Conservation (phyloP, 92 coral and sea anemone genomes). For the Siderastrea siderea region DNA sequence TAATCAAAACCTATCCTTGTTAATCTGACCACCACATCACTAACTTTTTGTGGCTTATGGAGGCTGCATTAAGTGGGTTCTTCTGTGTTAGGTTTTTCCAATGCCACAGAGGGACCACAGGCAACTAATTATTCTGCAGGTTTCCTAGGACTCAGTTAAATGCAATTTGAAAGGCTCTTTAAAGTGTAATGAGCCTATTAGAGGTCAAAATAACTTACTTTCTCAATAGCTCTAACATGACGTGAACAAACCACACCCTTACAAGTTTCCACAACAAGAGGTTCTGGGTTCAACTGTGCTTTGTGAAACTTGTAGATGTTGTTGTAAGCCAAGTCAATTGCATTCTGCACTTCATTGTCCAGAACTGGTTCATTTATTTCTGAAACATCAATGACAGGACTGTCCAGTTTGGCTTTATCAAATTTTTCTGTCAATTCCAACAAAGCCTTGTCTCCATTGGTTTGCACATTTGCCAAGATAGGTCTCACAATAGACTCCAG, state of each 20-base stretch:
- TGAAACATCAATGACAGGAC: conserved; percentile 42
- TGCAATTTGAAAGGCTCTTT: too few relatives aligned
- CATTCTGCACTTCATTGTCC: conserved; percentile 25
- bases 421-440: conserved; percentile 62
- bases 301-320: conserved; percentile 65
- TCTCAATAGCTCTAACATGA: conserved; percentile 63
- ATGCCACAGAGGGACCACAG: too few relatives aligned
- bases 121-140: too few relatives aligned
- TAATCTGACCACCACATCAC: too few relatives aligned
- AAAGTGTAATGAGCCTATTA: too few relatives aligned
- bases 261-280: conserved; percentile 63
- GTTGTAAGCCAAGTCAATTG: conserved; percentile 58
- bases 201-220: conserved; percentile 8
- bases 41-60: too few relatives aligned
- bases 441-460: conserved; percentile 53
- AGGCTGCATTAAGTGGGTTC: too few relatives aligned
- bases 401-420: conserved; percentile 55
- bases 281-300: conserved; percentile 59
- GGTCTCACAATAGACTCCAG: conserved; percentile 60
- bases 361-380: conserved; percentile 14
- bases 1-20: too few relatives aligned
- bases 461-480: conserved; percentile 37
- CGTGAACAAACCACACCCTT: conserved; percentile 69
- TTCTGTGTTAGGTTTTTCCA: too few relatives aligned
- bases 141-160: too few relatives aligned